These are phyloP conservation scores for Neolamprologus multifasciatus DNA, from an alignment of 2,797 vertebrate species.

Conservation along the genomic window DNA sequence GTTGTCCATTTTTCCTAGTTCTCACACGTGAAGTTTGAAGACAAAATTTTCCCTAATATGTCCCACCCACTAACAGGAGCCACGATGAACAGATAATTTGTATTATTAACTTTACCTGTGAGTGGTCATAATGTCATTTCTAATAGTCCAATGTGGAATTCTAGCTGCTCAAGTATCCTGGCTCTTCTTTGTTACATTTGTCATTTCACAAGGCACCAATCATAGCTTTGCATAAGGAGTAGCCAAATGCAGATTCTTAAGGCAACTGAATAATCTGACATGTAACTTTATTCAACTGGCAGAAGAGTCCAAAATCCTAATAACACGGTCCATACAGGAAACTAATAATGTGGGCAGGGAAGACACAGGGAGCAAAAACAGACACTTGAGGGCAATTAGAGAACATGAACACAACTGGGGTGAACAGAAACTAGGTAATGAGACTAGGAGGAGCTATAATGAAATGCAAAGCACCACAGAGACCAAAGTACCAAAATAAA, in stretches of 20 bases:
- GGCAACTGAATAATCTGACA: not conserved
- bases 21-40: not conserved
- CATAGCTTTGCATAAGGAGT: not conserved
- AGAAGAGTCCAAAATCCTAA: not conserved
- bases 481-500: not conserved
- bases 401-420: not conserved
- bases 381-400: not conserved
- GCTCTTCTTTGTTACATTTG: not conserved
- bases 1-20: not conserved
- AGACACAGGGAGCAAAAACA: not conserved
- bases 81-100: accelerated
- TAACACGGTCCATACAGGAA: not conserved
- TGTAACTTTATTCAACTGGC: not conserved
- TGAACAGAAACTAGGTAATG: not conserved
- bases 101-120: not conserved
- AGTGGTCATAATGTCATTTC: not conserved
- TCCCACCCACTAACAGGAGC: not conserved
- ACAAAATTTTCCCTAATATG: not conserved
- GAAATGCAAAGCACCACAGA: not conserved
- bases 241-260: not conserved
- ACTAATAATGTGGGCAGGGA: not conserved
- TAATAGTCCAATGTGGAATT: not conserved
- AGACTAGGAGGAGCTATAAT: not conserved
- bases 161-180: not conserved
- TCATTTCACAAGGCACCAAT: not conserved